Conservation (phyloP, 2,888 invertebrate genomes). For the Sympetrum striolatum region DNA sequence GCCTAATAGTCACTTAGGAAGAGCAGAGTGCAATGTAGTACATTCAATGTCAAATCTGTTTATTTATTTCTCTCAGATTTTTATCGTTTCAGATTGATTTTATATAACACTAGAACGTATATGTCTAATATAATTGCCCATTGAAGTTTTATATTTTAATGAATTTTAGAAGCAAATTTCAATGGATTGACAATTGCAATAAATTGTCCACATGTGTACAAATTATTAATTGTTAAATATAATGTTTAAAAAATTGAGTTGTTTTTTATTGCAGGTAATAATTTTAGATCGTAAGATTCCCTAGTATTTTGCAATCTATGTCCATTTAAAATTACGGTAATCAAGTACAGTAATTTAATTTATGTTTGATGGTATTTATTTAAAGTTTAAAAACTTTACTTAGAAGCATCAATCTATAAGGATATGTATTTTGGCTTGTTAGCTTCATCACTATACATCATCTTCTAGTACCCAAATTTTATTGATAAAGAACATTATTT, state of each 20-base stretch:
- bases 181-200: conserved; percentile 28
- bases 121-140: conserved; percentile 4
- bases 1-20: background rate
- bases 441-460: too few species aligned
- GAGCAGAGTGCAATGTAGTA: background rate
- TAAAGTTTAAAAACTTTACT: too few species aligned
- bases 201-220: conserved; percentile 10
- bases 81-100: background rate
- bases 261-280: too few species aligned
- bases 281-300: too few species aligned
- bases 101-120: background rate
- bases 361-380: too few species aligned
- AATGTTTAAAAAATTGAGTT: background rate
- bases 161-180: conserved; percentile 1
- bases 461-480: too few species aligned
- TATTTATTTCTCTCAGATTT: background rate
- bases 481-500: too few species aligned
- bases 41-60: background rate
- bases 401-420: too few species aligned
- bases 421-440: too few species aligned
- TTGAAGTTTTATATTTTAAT: conserved; percentile 35
- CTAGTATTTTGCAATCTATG: too few species aligned
- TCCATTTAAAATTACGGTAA: too few species aligned
- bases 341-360: too few species aligned
- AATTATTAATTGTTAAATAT: conserved; percentile 33